These are phyloP conservation scores for Alces alces DNA, from an alignment of 2,113 vertebrate genomes.

Conservation along the genomic window DNA sequence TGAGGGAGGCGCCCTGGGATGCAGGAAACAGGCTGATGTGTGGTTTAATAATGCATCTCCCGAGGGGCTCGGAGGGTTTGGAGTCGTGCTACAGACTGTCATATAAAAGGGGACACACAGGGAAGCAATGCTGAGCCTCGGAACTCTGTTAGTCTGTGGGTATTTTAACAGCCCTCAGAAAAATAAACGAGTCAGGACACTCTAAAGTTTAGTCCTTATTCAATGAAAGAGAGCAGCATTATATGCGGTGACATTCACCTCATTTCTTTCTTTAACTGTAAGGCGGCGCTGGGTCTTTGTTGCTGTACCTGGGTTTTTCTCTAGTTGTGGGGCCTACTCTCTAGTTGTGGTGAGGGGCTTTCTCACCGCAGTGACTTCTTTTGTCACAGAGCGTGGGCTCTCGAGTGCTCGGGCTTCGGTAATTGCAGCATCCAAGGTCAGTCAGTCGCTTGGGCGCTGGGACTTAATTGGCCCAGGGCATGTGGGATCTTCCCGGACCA, in stretches of 20 bases:
- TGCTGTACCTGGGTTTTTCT: neutral
- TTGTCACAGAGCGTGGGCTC: neutral
- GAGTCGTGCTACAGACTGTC: neutral
- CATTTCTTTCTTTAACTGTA: neutral
- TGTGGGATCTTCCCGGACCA: neutral
- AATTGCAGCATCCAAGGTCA: neutral
- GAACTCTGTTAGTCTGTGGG: neutral
- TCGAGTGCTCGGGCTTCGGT: neutral
- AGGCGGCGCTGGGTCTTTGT: neutral
- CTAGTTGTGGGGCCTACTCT: neutral
- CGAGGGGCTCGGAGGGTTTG: neutral
- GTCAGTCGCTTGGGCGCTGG: fast-evolving
- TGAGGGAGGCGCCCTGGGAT: neutral
- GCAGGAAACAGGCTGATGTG: neutral
- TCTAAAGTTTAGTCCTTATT: neutral
- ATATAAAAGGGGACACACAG: neutral
- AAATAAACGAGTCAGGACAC: neutral
- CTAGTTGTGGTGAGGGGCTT: neutral
- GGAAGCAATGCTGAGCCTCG: neutral
- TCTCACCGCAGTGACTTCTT: neutral
- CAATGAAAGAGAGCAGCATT: neutral
- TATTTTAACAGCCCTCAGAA: neutral
- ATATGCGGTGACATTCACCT: neutral
- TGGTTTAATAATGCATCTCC: neutral
- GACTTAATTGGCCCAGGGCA: neutral